Conservation (phyloP, 2,888 invertebrate species). For the Drosophila colorata region DNA sequence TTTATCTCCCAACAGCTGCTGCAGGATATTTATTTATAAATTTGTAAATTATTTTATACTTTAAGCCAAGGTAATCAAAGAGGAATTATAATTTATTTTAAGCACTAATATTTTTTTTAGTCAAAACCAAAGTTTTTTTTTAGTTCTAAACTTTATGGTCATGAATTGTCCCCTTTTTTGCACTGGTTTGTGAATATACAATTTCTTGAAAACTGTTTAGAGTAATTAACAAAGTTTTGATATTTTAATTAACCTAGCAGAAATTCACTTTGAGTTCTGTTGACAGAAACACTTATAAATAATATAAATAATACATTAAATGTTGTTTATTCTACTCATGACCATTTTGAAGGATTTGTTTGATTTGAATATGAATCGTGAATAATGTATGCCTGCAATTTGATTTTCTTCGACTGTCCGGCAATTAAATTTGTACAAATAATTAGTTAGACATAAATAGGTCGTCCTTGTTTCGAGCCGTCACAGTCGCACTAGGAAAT, state of each 20-base stretch:
- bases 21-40: too few relatives aligned
- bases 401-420: background rate
- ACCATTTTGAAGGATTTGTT: background rate
- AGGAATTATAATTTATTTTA: too few relatives aligned
- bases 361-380: slow-evolving; percentile 10
- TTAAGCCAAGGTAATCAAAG: too few relatives aligned
- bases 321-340: slow-evolving; percentile 27
- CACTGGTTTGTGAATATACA: background rate
- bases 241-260: background rate
- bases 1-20: too few relatives aligned
- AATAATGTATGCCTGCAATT: slow-evolving; percentile 18
- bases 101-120: too few relatives aligned
- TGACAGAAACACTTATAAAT: background rate
- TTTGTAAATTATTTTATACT: too few relatives aligned
- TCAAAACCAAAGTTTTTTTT: too few relatives aligned
- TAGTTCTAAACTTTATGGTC: background rate
- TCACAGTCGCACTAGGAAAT: slow-evolving; percentile 13
- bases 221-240: background rate
- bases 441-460: slow-evolving; percentile 33
- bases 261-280: background rate
- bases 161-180: background rate
- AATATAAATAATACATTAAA: slow-evolving; percentile 10
- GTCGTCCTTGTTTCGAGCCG: background rate
- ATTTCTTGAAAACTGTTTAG: background rate
- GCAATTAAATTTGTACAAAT: slow-evolving; percentile 24